phyloP scores from a whole-genome alignment of 2,888 invertebrate species.

The Yponomeuta cagnagella region DNA sequence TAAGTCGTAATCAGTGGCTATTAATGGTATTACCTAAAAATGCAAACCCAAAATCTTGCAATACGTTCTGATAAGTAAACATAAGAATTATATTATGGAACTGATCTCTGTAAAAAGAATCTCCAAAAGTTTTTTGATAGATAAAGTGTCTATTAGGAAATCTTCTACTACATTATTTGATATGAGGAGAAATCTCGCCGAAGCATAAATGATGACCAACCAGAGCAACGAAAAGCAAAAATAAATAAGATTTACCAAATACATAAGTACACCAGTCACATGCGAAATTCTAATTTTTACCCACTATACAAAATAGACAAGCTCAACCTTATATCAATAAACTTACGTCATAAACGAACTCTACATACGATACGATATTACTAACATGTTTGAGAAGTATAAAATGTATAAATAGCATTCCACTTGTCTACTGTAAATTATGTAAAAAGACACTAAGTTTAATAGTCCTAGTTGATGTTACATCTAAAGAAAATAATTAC shows the following conservation, averaged over 20 bases:
- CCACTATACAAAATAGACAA: neutral
- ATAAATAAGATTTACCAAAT: slow-evolving; percentile 19
- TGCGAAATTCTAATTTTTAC: neutral
- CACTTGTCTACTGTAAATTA: slow-evolving; percentile 39
- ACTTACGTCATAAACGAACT: slow-evolving; percentile 13
- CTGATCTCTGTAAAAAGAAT: slow-evolving; percentile 36
- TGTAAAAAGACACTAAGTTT: slow-evolving; percentile 32
- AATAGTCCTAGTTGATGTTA: slow-evolving; percentile 15
- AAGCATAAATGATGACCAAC: slow-evolving; percentile 26
- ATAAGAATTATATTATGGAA: slow-evolving; percentile 22
- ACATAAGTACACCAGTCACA: slow-evolving; percentile 19
- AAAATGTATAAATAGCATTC: slow-evolving; percentile 33
- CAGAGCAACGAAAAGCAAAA: slow-evolving; percentile 29
- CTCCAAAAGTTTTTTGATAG: slow-evolving; percentile 18
- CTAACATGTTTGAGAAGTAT: slow-evolving; percentile 2
- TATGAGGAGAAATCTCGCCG: slow-evolving; percentile 13
- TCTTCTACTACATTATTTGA: slow-evolving; percentile 16
- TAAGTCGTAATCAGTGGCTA: slow-evolving; percentile 20
- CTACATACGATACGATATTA: slow-evolving; percentile 16
- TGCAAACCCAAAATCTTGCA: neutral
- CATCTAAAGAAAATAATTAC: neutral
- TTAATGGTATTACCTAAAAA: slow-evolving; percentile 11
- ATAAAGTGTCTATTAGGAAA: neutral
- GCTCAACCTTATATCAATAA: neutral
- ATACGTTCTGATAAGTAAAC: neutral